phyloP scores from a whole-genome alignment of 2,797 vertebrate genomes.

The Cyprinella venusta region DNA sequence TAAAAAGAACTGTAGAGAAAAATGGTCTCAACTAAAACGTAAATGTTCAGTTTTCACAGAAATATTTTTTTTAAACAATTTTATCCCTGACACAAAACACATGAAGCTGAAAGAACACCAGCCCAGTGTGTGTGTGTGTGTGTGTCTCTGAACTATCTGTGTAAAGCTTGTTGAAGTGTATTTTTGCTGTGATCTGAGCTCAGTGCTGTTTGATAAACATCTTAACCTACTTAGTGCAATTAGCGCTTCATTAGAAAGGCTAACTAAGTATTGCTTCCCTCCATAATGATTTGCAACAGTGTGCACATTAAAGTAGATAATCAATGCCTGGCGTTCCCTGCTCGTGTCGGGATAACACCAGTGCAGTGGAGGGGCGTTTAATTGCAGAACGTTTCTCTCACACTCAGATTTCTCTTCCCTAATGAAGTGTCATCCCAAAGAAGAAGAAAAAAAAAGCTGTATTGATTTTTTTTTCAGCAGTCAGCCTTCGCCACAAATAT shows the following conservation, averaged over 20 bases:
- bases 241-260: slow-evolving; percentile 99
- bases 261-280: slow-evolving; percentile 99
- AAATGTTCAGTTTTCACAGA: neutral
- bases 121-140: neutral
- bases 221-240: slow-evolving; percentile 99
- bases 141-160: slow-evolving; percentile 50
- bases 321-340: slow-evolving; percentile 99
- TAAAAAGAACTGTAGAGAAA: no score
- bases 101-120: slow-evolving; percentile 20
- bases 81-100: slow-evolving; percentile 43
- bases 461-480: slow-evolving; percentile 99
- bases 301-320: slow-evolving; percentile 99
- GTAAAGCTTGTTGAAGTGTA: slow-evolving; percentile 73
- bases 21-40: neutral
- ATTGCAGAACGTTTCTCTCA: slow-evolving; percentile 99
- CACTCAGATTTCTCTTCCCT: slow-evolving; percentile 99
- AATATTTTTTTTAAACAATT: neutral
- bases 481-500: slow-evolving; percentile 99
- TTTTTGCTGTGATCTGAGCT: slow-evolving; percentile 85
- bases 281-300: slow-evolving; percentile 99
- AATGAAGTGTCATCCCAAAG: slow-evolving; percentile 98
- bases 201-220: slow-evolving; percentile 98
- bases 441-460: slow-evolving; percentile 93
- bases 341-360: slow-evolving; percentile 99
- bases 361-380: slow-evolving; percentile 99